These are phyloP conservation scores for Cyanoramphus novaezelandiae DNA, from an alignment of 2,113 vertebrate genomes.

Conservation along the genomic window DNA sequence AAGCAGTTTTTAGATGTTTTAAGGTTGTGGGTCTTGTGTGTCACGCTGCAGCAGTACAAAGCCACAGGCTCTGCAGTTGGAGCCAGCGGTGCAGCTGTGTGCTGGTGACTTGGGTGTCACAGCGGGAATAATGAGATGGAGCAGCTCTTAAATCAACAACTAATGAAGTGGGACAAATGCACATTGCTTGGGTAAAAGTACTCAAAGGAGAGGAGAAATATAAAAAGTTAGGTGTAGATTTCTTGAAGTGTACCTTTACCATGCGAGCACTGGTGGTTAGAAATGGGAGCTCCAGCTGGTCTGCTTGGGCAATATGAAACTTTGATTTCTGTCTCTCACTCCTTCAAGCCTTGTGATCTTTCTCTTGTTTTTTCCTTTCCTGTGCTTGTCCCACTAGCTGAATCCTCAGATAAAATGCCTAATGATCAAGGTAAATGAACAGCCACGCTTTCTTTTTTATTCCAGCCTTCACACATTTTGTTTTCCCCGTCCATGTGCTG, in stretches of 20 bases:
- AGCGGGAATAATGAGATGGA: background rate
- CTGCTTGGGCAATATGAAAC: background rate
- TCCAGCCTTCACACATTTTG: slow-evolving; percentile 40
- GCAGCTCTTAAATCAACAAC: background rate
- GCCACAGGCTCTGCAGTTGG: background rate
- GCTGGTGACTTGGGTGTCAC: background rate
- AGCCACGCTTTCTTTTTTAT: slow-evolving; percentile 67
- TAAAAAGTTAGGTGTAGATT: background rate
- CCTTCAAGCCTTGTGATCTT: slow-evolving; percentile 82
- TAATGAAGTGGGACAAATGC: background rate
- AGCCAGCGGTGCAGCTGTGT: background rate
- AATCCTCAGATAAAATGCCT: slow-evolving; percentile 99
- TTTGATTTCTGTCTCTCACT: slow-evolving; percentile 43
- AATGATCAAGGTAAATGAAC: slow-evolving; percentile 98
- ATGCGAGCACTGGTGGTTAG: background rate
- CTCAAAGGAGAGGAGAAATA: background rate
- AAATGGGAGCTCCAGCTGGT: background rate
- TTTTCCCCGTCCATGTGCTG: background rate
- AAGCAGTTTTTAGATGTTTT: background rate
- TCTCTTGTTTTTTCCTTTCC: slow-evolving; percentile 86
- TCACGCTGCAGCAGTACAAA: background rate
- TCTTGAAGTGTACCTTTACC: background rate
- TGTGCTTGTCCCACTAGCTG: slow-evolving; percentile 89
- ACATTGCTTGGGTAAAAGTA: background rate
- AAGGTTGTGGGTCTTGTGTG: background rate